phyloP scores from a whole-genome alignment of 2,113 vertebrate species.

The Lagopus leucura region DNA sequence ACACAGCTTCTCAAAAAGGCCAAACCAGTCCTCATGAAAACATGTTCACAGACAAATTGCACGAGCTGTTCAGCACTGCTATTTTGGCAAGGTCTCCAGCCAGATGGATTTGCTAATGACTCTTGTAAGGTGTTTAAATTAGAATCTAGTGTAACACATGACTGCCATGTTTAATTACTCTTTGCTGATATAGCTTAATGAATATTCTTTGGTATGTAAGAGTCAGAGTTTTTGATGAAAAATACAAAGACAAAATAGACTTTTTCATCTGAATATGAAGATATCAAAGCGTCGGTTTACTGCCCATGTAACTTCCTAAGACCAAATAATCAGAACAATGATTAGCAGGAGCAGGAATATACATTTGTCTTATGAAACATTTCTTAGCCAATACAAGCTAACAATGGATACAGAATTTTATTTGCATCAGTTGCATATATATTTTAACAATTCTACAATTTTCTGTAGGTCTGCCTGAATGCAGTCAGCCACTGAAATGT shows the following conservation, averaged over 20 bases:
- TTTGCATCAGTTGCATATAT: neutral
- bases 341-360: neutral
- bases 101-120: conserved; percentile 70
- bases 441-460: neutral
- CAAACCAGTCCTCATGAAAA: neutral
- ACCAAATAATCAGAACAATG: neutral
- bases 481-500: neutral
- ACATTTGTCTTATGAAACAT: neutral
- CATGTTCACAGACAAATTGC: neutral
- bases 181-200: conserved; percentile 18
- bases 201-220: neutral
- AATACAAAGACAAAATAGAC: neutral
- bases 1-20: neutral
- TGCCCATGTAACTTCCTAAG: neutral
- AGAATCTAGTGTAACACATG: conserved; percentile 27
- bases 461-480: neutral
- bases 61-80: neutral
- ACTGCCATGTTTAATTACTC: conserved; percentile 67
- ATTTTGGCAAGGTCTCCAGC: conserved; percentile 59
- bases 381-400: neutral
- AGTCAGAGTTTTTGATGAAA: neutral
- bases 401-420: neutral
- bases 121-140: conserved; percentile 60
- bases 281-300: neutral
- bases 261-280: neutral